Evolutionary conservation across 2,888 invertebrate species (phyloP), one percentile per base, ranked within the genome.

Genomic region (Leptogaster cylindrica): DNA sequence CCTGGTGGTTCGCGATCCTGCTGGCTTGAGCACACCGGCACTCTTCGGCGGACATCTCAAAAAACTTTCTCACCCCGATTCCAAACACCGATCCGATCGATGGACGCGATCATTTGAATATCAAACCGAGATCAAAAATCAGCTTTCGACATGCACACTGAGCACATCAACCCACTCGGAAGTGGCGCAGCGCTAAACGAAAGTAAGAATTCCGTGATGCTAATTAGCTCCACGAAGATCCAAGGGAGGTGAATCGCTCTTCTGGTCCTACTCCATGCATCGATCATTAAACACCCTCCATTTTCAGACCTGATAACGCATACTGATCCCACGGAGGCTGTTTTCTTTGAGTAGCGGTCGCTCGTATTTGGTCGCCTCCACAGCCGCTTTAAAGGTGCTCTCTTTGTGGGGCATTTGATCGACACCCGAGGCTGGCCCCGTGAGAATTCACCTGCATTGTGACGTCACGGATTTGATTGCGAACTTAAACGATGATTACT

Each of bases 11-110:
- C 14, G 14, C 55, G 16, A 55, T 55, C n/a, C 41, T 48, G 18
- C 20, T 52, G 25, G 20, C 33, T 41, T 64, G 55, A 41, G 25
- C 55, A 52, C 55, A 48, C 55, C 68, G 36, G 68, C 55, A 64
- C 65, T 68, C 68, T 55, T 48, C 20, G 39, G 48, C 46, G n/a
- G 65, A 55, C 68, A 68, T 68, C 44, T 23, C 58, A n/a, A 6
- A 44, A 65, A 58, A 64, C 51, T 41, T 6, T 46, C 20, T 8
- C 14, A 2, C 14, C 16, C 6, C 4, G 14, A 41, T 18, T 10
- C 18, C 14, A 41, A 18, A 41, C 18, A 18, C 16, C 14, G 14
- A n/a, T 12, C 16, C 18, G 12, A 10, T 18, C 41, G 41, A 18
- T 41, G 14, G 10, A 5, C 7, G 41, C 10, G 1, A 16, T 18